Base-by-base conservation (phyloP, 2,888 invertebrate genomes). In the Chloromyia formosa region DNA sequence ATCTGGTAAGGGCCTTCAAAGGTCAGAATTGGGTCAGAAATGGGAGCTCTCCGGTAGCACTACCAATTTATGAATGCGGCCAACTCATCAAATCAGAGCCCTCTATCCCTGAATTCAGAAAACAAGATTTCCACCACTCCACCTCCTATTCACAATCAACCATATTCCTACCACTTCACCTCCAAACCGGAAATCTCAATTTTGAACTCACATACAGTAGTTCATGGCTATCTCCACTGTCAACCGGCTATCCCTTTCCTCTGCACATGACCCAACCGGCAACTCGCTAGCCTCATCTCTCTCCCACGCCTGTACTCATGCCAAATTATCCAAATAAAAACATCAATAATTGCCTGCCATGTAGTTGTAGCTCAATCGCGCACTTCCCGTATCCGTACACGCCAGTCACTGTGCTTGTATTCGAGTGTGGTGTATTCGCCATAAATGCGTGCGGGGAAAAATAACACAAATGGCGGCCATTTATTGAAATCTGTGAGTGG, bases 401-500 rank as follows among this genome's bases (percentile, higher is more conserved):
- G 42, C n/a, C 12, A 10, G 56, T 7, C 20, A 35, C 2, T 40
- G 12, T 40, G 16, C 18, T 12, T 27, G 71, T 56, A 20, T 71
- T 4, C 1, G 14, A 40, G 35, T 16, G 71, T 71, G 71, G 71
- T 71, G 71, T 53, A 66, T 9, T 27, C 20, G 27, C 27, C 27
- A 7, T 49, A 12, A 69, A 54, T 54, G 69, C 54, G 69, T 54
- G 58, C 71, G 71, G 71, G 66, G 53, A 75, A 78, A 77, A 79
- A 78, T 77, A 78, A 79, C 76, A 79, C 79, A 78, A 79, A 79
- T 79, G 78, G 79, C 79, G 77, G 79, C 79, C 79, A 79, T 79
- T 79, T 79, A 79, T 76, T 79, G 78, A 78, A 77, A 78, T 78
- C n/a, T 53, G 58, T 78, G 79, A 78, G 76, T 77, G 79, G 78